phyloP scores from a whole-genome alignment of 2,888 invertebrate genomes.

The Sthenelais limicola region DNA sequence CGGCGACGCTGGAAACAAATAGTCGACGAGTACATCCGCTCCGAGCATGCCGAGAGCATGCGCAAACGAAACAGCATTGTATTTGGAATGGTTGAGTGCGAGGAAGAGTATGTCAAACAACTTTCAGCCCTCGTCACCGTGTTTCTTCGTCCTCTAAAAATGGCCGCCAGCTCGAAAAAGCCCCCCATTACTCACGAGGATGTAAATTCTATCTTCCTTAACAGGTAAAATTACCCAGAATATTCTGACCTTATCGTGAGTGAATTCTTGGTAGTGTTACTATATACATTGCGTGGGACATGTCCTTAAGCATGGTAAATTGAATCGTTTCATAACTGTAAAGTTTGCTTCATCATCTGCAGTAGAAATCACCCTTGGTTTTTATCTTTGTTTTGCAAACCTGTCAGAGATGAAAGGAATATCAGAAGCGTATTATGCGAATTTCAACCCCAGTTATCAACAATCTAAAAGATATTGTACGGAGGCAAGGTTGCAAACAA shows the following conservation, averaged over 20 bases:
- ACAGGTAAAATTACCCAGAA: conserved; percentile 74
- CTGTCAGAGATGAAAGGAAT: no score
- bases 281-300: no score
- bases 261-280: not conserved
- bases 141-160: conserved; percentile 87
- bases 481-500: no score
- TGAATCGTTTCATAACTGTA: no score
- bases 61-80: conserved; percentile 87
- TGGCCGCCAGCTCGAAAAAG: conserved; percentile 94
- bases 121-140: conserved; percentile 88
- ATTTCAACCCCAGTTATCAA: no score
- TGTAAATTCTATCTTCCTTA: conserved; percentile 93
- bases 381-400: no score
- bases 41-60: conserved; percentile 95
- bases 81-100: conserved; percentile 87
- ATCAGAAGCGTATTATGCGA: no score
- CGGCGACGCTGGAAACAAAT: conserved; percentile 94
- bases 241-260: not conserved
- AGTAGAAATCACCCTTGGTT: no score
- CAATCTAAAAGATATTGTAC: no score
- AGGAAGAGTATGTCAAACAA: conserved; percentile 93
- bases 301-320: no score
- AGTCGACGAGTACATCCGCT: conserved; percentile 93
- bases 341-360: no score
- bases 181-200: conserved; percentile 94